Evolutionary conservation across 2,113 vertebrate species (phyloP).

Genomic region (Periophthalmus modestus): DNA sequence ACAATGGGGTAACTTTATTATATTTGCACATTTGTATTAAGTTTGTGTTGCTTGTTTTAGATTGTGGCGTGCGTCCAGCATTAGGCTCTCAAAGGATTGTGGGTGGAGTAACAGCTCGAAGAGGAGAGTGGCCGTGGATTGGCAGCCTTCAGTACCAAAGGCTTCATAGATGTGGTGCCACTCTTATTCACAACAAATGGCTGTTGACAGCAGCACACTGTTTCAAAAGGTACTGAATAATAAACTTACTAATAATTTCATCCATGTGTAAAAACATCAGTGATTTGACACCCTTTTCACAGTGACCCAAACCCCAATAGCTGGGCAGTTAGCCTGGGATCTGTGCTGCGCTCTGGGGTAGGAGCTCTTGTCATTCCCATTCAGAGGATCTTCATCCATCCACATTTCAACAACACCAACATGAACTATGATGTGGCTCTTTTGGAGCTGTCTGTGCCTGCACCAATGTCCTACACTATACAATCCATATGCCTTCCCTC

Average conservation of each 20-base stretch:
- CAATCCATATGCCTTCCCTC: conserved; percentile 88
- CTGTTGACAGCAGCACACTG: conserved; percentile 92
- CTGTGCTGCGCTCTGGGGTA: conserved; percentile 78
- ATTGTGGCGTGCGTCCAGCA: conserved; percentile 81
- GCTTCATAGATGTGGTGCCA: conserved; percentile 88
- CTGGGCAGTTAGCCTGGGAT: conserved; percentile 90
- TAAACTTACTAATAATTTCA: background rate
- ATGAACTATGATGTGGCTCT: conserved; percentile 91
- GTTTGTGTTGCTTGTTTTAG: conserved; percentile 64
- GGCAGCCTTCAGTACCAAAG: conserved; percentile 86
- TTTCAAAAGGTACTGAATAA: conserved; percentile 80
- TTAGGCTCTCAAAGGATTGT: conserved; percentile 83
- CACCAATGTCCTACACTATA: conserved; percentile 80
- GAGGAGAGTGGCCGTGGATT: conserved; percentile 95
- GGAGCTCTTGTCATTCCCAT: conserved; percentile 84
- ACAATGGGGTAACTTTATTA: background rate
- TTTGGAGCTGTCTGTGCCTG: conserved; percentile 80
- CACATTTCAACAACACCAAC: conserved; percentile 86
- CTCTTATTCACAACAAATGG: conserved; percentile 89
- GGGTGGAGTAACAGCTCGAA: conserved; percentile 81
- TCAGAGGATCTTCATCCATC: conserved; percentile 84
- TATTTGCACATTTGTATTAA: background rate
- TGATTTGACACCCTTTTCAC: background rate
- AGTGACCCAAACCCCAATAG: conserved; percentile 52
- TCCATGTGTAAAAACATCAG: no score